phyloP scores from a whole-genome alignment of 1,140 invertebrate species.

The Piezodorus guildinii region DNA sequence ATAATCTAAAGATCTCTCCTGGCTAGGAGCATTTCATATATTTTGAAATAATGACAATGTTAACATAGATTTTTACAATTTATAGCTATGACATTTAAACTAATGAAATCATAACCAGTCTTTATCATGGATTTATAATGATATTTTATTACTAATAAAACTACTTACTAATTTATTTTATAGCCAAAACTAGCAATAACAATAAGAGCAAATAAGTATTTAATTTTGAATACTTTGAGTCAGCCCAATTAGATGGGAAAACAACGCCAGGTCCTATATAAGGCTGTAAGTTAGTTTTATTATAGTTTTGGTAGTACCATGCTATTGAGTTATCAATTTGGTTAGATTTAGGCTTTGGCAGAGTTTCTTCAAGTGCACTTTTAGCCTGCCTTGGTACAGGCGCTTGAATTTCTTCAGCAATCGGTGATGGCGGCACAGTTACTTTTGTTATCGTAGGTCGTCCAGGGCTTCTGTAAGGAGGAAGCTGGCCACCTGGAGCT shows the following conservation, averaged over 20 bases:
- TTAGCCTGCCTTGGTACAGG: conserved; percentile 27
- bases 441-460: conserved; percentile 48
- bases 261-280: conserved; percentile 43
- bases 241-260: background rate
- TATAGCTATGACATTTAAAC: too few species aligned
- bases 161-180: too few species aligned
- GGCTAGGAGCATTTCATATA: too few species aligned
- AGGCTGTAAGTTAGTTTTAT: conserved; percentile 53
- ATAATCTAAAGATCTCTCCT: too few species aligned
- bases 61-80: too few species aligned
- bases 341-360: background rate
- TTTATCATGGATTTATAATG: too few species aligned
- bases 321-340: conserved; percentile 40
- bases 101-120: too few species aligned
- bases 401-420: conserved; percentile 26
- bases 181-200: too few species aligned
- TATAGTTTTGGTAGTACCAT: conserved; percentile 71
- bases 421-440: conserved; percentile 24
- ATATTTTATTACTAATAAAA: too few species aligned
- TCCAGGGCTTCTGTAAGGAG: conserved; percentile 33
- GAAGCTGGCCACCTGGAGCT: conserved; percentile 44
- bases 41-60: too few species aligned
- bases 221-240: too few species aligned
- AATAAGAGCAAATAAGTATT: too few species aligned
- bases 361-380: conserved; percentile 19